phyloP scores from a whole-genome alignment of 53 echinoderm and acorn worm species.

The Paelopatides confundens region DNA sequence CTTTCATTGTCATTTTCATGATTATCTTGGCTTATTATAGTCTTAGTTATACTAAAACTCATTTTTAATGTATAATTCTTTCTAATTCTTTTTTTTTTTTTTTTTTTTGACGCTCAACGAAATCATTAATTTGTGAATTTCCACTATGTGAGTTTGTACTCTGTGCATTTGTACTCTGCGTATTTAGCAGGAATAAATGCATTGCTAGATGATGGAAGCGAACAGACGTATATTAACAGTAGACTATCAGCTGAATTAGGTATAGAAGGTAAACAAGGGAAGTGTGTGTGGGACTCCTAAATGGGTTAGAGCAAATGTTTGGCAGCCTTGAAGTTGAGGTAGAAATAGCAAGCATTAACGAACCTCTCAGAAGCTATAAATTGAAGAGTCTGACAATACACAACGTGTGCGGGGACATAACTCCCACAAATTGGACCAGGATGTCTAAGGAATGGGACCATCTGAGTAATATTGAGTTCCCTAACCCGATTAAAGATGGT shows the following conservation, averaged over 20 bases:
- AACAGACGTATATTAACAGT: constrained; percentile 40
- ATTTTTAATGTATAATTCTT: too few relatives aligned
- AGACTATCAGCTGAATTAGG: neutral
- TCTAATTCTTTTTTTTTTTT: too few relatives aligned
- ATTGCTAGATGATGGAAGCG: constrained; percentile 13
- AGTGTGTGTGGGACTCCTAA: neutral
- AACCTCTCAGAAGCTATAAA: neutral
- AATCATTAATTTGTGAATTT: too few relatives aligned
- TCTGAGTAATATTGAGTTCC: constrained; percentile 19
- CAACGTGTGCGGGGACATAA: constrained; percentile 18
- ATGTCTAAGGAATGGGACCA: constrained; percentile 33
- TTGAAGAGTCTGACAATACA: neutral
- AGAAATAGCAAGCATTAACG: too few relatives aligned
- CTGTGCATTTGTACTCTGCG: too few relatives aligned
- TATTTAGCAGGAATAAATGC: neutral
- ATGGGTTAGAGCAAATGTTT: neutral
- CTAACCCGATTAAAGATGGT: neutral
- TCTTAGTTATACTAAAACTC: too few relatives aligned
- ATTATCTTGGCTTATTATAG: too few relatives aligned
- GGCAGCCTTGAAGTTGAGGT: neutral
- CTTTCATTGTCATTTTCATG: too few relatives aligned
- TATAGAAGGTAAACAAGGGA: neutral
- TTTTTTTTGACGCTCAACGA: too few relatives aligned
- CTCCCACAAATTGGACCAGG: neutral
- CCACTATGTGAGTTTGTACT: too few relatives aligned